Evolutionary conservation across 2,113 vertebrate genomes (phyloP).

Genomic region (Phasianus colchicus): DNA sequence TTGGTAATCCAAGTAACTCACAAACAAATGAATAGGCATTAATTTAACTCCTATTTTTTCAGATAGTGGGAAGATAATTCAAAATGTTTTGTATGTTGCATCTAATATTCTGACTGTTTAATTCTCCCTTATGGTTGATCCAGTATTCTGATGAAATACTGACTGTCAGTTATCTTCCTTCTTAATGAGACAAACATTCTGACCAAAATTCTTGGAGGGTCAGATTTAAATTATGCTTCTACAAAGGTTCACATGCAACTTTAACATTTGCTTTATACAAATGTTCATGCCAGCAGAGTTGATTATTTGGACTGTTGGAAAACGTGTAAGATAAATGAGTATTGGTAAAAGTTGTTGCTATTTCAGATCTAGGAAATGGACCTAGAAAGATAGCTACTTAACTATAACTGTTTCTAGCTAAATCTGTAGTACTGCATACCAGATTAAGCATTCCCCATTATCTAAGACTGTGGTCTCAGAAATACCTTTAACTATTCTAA

Average conservation of each 20-base stretch:
- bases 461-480: neutral
- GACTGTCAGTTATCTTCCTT: neutral
- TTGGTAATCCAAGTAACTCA: neutral
- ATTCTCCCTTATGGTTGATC: neutral
- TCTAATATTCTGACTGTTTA: neutral
- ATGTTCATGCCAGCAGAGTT: neutral
- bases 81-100: neutral
- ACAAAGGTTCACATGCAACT: neutral
- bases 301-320: slow-evolving; percentile 34
- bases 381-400: neutral
- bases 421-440: neutral
- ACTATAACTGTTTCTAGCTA: neutral
- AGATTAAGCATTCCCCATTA: neutral
- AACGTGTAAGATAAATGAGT: neutral
- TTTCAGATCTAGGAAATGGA: neutral
- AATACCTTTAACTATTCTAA: neutral
- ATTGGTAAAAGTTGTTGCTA: neutral
- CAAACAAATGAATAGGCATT: neutral
- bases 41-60: neutral
- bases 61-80: neutral
- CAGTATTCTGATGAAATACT: slow-evolving; percentile 8
- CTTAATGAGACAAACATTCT: neutral
- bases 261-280: slow-evolving; percentile 8
- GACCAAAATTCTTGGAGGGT: neutral
- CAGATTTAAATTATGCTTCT: neutral